Evolutionary conservation across 2,113 vertebrate species (phyloP), one percentile per base, ranked within the genome.

Genomic region (Alligator sinensis): DNA sequence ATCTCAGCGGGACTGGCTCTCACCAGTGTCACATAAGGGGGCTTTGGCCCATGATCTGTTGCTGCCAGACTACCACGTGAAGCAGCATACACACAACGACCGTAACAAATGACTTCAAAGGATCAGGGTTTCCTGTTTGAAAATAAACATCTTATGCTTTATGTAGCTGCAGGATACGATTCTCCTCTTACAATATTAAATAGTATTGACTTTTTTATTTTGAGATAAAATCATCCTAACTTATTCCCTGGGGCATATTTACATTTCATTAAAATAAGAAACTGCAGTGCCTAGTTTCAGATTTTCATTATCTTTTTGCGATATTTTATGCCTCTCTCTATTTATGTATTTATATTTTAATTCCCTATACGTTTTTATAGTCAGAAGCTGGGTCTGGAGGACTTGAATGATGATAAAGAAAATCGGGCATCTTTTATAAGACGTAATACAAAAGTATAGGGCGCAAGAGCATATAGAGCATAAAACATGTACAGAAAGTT

Each of bases 141-240:
- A 87, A 92, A 87, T 10, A 94, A 96, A 64, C 79, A 61, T 78
- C 91, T 76, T 87, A 95, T 96, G 80, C 84, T 95, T 96, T 72
- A 77, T 84, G 82, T 79, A 61, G 88, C 76, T 91, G 81, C n/a
- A 78, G 62, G 76, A 80, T 68, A 34, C 64, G 21, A 1, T 82
- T 62, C 89, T 80, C 38, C 89, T 80, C 38, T 79, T 2, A 27
- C 38, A 18, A 30, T 72, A 77, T 93, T 61, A 64, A 91, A 28
- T 83, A 38, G 80, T 82, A 30, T 70, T 86, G 80, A 68, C 28
- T 27, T 16, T 68, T 89, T 80, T 86, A 22, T 87, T 87, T 92
- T 85, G 86, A 86, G 85, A 70, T 82, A 61, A 93, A 89, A 90
- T 21, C 30, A 84, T 57, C 77, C 93, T 72, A 57, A 94, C 95